Percentiles rank a stretch among this genome's conserved stretches.
Conservation (phyloP, 1,140 invertebrate species). For the Bradysia coprophila region DNA sequence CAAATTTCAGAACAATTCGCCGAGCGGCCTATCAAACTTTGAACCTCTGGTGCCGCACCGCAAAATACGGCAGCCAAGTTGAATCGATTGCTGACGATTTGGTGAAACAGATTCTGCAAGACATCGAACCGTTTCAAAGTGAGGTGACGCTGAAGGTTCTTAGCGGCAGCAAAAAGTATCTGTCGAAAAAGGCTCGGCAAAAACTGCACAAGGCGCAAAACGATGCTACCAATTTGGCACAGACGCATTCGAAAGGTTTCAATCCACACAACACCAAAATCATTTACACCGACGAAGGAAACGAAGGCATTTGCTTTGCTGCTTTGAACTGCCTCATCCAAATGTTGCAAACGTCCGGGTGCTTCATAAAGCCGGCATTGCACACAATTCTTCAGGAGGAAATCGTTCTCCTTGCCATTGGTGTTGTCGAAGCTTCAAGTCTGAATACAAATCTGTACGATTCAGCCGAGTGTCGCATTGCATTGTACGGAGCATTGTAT, state of each 20-base stretch:
- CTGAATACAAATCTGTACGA: background rate
- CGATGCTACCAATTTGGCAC: slow-evolving; percentile 3
- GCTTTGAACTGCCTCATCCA: slow-evolving; percentile 4
- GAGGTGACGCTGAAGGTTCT: slow-evolving; percentile 6
- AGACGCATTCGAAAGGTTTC: slow-evolving; percentile 4
- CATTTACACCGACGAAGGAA: slow-evolving; percentile 2
- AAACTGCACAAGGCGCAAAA: slow-evolving; percentile 6
- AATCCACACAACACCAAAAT: background rate
- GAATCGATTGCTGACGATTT: slow-evolving; percentile 5
- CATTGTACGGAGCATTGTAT: slow-evolving; percentile 3
- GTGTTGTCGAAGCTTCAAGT: background rate
- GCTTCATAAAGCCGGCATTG: slow-evolving; percentile 4
- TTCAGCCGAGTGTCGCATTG: slow-evolving; percentile 3
- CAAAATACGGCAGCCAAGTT: slow-evolving; percentile 2
- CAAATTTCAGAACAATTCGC: background rate
- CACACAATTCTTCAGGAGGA: background rate
- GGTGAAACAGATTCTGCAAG: slow-evolving; percentile 4
- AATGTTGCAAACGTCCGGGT: slow-evolving; percentile 1
- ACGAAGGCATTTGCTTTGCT: slow-evolving; percentile 2
- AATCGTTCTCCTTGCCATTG: background rate
- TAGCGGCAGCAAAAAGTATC: slow-evolving; percentile 4
- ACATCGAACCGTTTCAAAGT: slow-evolving; percentile 6
- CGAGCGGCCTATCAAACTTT: background rate
- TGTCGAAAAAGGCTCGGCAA: slow-evolving; percentile 6
- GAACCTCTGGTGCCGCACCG: slow-evolving; percentile 4